These are phyloP conservation scores for Spilosoma lubricipeda DNA, from an alignment of 2,888 invertebrate species.

Conservation along the genomic window DNA sequence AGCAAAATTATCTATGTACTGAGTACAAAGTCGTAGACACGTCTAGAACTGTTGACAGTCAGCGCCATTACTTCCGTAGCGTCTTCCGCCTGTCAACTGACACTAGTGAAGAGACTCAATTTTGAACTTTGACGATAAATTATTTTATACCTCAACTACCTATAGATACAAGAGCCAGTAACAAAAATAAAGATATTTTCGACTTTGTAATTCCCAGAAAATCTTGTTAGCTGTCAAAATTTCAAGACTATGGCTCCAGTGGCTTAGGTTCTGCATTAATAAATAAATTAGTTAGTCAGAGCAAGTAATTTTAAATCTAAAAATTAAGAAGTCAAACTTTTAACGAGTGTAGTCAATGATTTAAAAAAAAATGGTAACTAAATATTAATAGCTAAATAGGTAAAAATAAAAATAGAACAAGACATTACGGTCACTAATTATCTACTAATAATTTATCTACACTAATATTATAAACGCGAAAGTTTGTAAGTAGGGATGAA, in stretches of 20 bases:
- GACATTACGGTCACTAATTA: not conserved
- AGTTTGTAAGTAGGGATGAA: too few relatives aligned
- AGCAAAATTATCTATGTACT: constrained; percentile 10
- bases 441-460: too few relatives aligned
- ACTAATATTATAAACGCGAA: too few relatives aligned
- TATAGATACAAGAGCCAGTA: too few relatives aligned
- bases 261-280: too few relatives aligned
- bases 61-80: constrained; percentile 76
- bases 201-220: too few relatives aligned
- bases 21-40: constrained; percentile 40
- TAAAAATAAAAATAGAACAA: not conserved
- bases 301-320: too few relatives aligned
- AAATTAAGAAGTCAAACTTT: not conserved
- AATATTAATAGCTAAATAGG: not conserved
- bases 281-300: too few relatives aligned
- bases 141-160: not conserved
- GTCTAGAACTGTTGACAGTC: constrained; percentile 64
- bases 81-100: constrained; percentile 69
- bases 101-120: constrained; percentile 49
- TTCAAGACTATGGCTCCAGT: too few relatives aligned
- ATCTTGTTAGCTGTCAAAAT: too few relatives aligned
- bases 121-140: not conserved
- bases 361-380: not conserved
- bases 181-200: too few relatives aligned
- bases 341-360: not conserved